These are phyloP conservation scores for Hylyphantes graminicola DNA, from an alignment of 1,140 invertebrate species.

Conservation along the genomic window DNA sequence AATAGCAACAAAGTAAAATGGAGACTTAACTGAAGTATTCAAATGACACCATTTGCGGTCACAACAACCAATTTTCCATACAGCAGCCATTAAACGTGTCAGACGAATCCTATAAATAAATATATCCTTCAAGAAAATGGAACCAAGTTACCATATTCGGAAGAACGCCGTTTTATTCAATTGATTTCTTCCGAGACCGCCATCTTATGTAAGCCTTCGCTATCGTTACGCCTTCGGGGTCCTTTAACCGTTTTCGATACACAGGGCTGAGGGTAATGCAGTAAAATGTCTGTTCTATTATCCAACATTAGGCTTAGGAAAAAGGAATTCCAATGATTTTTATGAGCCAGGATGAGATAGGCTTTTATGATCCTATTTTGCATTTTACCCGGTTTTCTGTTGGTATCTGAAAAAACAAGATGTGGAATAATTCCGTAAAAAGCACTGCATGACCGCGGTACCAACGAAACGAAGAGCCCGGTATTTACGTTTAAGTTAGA, in stretches of 20 bases:
- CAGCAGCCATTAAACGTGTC: neutral
- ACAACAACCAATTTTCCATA: neutral
- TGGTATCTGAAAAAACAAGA: neutral
- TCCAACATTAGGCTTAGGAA: constrained; percentile 31
- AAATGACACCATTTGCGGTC: neutral
- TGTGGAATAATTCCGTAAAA: constrained; percentile 33
- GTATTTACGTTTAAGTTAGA: too few species aligned
- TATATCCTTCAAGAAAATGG: neutral
- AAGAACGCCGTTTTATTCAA: neutral
- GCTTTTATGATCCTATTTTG: constrained; percentile 37
- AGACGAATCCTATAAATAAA: neutral
- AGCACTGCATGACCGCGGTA: constrained; percentile 15
- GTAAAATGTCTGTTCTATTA: constrained; percentile 51
- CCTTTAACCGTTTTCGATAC: neutral
- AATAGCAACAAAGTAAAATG: neutral
- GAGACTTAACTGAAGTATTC: neutral
- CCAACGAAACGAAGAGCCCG: too few species aligned
- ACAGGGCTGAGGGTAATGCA: neutral
- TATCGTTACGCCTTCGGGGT: too few species aligned
- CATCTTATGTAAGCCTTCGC: too few species aligned
- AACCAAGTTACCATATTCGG: neutral
- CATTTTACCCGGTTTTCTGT: constrained; percentile 30
- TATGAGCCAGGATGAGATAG: constrained; percentile 37
- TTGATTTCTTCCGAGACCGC: too few species aligned
- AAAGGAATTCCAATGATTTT: constrained; percentile 37